Evolutionary conservation across 2,113 vertebrate genomes (phyloP), one percentile per base, ranked within the genome.

Genomic region (Nothoprocta pentlandii): DNA sequence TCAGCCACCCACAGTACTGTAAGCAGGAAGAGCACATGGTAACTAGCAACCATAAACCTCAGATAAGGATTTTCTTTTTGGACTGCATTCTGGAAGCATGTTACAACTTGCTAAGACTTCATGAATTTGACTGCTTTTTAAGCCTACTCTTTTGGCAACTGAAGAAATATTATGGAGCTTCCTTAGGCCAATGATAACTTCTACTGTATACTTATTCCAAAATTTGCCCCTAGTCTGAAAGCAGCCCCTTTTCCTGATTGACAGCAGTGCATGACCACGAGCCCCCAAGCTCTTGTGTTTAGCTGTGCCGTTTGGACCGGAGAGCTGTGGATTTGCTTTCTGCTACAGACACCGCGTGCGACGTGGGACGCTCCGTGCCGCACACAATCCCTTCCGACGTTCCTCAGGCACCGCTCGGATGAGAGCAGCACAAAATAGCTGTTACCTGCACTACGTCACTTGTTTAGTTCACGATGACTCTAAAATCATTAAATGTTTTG

Each of bases 401-500:
- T 94, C 68, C 71, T 81, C 53, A 86, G 73, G 36, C 7, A 76
- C 39, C 75, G 53, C 25, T 80, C 25, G 5, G 46, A 8, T 25
- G 77, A 62, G 85, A 75, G 73, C 69, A 32, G 42, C 47, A 44
- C 74, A 30, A 51, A 92, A 58, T 39, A n/a, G 41, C 89, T 71
- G 44, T 36, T 23, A 15, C 59, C 80, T 26, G 94, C 67, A 80
- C 54, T 75, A 85, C 58, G 89, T 66, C 71, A 32, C 32, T 71
- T n/a, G 1, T 54, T 28, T 32, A 73, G 73, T 34, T 90, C 63
- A n/a, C 67, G 26, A 21, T 56, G 56, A 44, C 79, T 87, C 67
- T 74, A 26, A 77, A 82, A 70, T 77, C 61, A 90, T 53, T 80
- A 87, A 94, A 85, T 32, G n/a, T 61, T 63, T 94, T 93, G 36